Base-by-base conservation (phyloP, 2,113 vertebrate species). In the Cinclus cinclus region DNA sequence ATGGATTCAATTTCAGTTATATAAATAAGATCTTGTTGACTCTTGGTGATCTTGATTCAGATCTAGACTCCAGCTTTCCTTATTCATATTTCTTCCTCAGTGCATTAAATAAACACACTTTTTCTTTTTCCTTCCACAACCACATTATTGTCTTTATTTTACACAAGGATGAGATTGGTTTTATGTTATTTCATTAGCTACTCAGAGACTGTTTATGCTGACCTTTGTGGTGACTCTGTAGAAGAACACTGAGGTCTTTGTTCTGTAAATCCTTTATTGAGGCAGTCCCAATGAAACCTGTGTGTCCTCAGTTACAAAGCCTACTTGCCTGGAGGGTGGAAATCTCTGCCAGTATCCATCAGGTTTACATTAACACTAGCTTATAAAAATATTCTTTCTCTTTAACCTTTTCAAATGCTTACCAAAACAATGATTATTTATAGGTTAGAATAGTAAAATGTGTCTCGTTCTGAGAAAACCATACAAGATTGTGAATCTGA, bases 21-120 rank as follows among this genome's bases (percentile, higher is more conserved):
- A 11, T 44, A 53, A 93, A 10, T 7, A 39, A 77, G 23, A 64
- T 27, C 31, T 27, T 82, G 2, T 24, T 91, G 37, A 49, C 18
- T 64, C 23, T 73, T 37, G 33, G 47, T 12, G 4, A 18, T 22
- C n/a, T 81, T 65, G 50, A 56, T 52, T 70, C 58, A 89, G 39
- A 44, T 46, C 65, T 62, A 62, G 37, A 50, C 30, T 64, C 17
- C 7, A 80, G 27, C 6, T 71, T 77, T 35, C 22, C 7, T 75
- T 86, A 56, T 42, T 87, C n/a, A 8, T 4, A 3, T 86, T 71
- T 80, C 33, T 65, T 90, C 59, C 24, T 31, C 0, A 3, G 9
- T 53, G 13, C 3, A 5, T 59, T 13, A 33, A 31, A 73, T 73
- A 89, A 53, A 19, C 0, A 0, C 1, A n/a, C 7, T 8, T 35